Conservation (phyloP, 2,888 invertebrate species). For the Lymantria monacha region DNA sequence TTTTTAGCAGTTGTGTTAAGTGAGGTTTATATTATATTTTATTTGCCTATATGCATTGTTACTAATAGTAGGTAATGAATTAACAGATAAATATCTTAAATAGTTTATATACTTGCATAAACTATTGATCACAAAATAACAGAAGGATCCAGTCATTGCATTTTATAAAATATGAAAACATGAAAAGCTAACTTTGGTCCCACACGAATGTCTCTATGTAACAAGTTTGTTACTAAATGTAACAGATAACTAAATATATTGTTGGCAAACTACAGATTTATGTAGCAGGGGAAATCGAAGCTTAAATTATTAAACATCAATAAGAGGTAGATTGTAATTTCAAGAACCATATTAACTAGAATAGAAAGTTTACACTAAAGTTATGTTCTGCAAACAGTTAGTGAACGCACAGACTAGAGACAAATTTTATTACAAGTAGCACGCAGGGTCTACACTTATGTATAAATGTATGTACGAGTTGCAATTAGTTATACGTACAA, state of each 20-base stretch:
- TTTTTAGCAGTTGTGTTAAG: background rate
- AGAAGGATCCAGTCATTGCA: slow-evolving; percentile 42
- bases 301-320: slow-evolving; percentile 52
- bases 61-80: background rate
- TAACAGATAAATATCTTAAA: background rate
- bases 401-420: slow-evolving; percentile 57
- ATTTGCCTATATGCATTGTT: background rate
- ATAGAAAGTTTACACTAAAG: slow-evolving; percentile 55
- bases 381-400: slow-evolving; percentile 50
- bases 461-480: slow-evolving; percentile 46
- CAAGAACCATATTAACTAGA: slow-evolving; percentile 65
- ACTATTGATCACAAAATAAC: slow-evolving; percentile 31
- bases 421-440: slow-evolving; percentile 54
- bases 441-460: slow-evolving; percentile 57
- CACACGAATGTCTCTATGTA: slow-evolving; percentile 33
- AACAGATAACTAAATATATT: slow-evolving; percentile 38
- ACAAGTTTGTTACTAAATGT: slow-evolving; percentile 38
- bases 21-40: background rate
- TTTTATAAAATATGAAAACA: slow-evolving; percentile 39
- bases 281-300: slow-evolving; percentile 49
- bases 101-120: slow-evolving; percentile 10
- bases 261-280: slow-evolving; percentile 34
- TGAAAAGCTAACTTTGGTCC: slow-evolving; percentile 62
- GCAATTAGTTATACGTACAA: slow-evolving; percentile 61
- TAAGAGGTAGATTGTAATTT: slow-evolving; percentile 81